Base-by-base conservation (phyloP, 2,113 vertebrate species). In the Rhabdomys dilectus region DNA sequence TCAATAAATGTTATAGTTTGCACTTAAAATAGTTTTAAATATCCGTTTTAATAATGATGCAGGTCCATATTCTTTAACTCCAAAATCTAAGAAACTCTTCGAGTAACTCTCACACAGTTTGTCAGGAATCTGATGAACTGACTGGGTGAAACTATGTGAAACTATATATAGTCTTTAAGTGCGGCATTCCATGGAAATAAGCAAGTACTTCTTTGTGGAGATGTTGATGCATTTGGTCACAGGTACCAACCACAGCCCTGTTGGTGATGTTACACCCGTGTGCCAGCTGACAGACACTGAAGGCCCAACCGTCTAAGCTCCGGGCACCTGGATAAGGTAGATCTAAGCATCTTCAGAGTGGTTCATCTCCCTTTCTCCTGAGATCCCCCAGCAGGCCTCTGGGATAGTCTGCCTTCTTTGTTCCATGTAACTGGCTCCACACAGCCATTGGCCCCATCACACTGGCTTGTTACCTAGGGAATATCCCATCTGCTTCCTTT, bases 391-490 rank as follows among this genome's bases (percentile, higher is more conserved):
- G 68, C 81, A 48, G 45, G n/a, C 51, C 26, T 53, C 73, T 16
- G 13, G 36, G 26, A 80, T 4, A 11, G 0, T 7, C 84, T 24
- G 12, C 22, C 34, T 15, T 24, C 4, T 5, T 0, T 2, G n/a
- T 13, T 36, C 31, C 31, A 68, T 12, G 34, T 12, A 11, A 10
- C 62, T 64, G 26, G 66, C 11, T 60, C 16, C 56, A 66, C 5
- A 1, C 0, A 4, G 19, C 21, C 1, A 0, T 72, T 70, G 60
- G n/a, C 24, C 53, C 7, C 12, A 36, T 3, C 15, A 19, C 9
- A 6, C 58, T 24, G 58, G 60, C 76, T 81, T 56, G 31, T 82
- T 58, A 62, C 72, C n/a, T 19, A 29, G 19, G 53, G 36, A 60
- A 73, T 17, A 19, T n/a, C 31, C 31, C 24, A 53, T n/a, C 62